A percentile compares a stretch with the other conserved stretches of the same genome.
Conservation (phyloP, 2,797 vertebrate genomes). For the Pseudomugil tenellus region DNA sequence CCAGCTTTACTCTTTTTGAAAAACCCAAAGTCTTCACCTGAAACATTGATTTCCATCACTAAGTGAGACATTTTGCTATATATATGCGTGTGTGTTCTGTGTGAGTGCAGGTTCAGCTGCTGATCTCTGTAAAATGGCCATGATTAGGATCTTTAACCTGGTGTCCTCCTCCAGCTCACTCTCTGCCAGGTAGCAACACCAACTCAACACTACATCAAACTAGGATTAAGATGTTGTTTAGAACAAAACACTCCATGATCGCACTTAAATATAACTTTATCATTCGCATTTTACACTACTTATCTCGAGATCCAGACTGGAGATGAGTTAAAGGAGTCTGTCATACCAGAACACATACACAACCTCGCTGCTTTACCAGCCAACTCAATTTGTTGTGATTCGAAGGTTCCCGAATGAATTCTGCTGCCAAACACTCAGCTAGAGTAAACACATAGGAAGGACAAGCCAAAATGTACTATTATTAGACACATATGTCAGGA, state of each 20-base stretch:
- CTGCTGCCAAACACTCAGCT: conserved; percentile 32
- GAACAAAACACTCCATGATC: not conserved
- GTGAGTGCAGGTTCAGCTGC: conserved; percentile 87
- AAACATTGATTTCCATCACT: not conserved
- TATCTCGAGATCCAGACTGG: not conserved
- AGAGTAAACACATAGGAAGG: conserved; percentile 44
- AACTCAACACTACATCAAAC: not conserved
- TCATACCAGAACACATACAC: conserved; percentile 18
- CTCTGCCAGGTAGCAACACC: conserved; percentile 86
- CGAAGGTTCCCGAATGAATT: conserved; percentile 13
- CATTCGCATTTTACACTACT: not conserved
- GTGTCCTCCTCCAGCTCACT: conserved; percentile 81
- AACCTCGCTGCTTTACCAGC: conserved; percentile 18
- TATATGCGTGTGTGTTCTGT: not conserved
- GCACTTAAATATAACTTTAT: not conserved
- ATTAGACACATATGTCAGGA: conserved; percentile 1
- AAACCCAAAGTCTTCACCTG: no score
- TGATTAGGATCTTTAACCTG: conserved; percentile 88
- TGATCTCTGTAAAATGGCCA: conserved; percentile 95
- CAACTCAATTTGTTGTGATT: conserved; percentile 23
- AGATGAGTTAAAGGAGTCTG: not conserved
- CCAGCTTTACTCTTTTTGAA: no score
- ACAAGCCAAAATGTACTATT: conserved; percentile 25
- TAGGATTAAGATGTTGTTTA: not conserved
- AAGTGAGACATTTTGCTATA: not conserved